phyloP scores from a whole-genome alignment of 37 sponge, comb jelly and placozoan genomes.

The Agelas oroides region DNA sequence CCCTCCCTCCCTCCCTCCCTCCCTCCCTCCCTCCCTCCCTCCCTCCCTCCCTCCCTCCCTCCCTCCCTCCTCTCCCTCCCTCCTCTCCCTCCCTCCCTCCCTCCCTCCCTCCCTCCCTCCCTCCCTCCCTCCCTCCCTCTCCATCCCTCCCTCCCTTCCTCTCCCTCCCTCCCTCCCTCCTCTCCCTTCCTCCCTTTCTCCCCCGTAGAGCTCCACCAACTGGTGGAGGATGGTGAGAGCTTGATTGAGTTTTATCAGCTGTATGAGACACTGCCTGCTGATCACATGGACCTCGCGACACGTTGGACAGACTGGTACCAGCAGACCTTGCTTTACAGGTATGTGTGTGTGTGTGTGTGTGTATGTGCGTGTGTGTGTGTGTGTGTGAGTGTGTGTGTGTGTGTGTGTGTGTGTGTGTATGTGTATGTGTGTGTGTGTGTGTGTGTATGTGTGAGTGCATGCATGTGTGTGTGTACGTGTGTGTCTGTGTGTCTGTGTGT shows the following conservation, averaged over 20 bases:
- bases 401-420: conserved; percentile 32
- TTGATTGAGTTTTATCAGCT: conserved; percentile 6
- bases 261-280: conserved; percentile 24
- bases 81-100: conserved; percentile 1
- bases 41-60: not conserved
- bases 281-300: conserved; percentile 48
- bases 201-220: conserved; percentile 31
- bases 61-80: conserved; percentile 12
- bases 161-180: no score
- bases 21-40: conserved; percentile 3
- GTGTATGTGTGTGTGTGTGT: conserved; percentile 30
- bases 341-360: not conserved
- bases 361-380: not conserved
- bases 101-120: conserved; percentile 5
- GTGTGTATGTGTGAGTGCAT: no score
- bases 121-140: not conserved
- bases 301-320: conserved; percentile 53
- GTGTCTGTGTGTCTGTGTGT: no score
- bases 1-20: no score
- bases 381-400: no score
- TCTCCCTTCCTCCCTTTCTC: no score
- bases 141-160: no score
- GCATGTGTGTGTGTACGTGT: no score
- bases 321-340: conserved; percentile 49
- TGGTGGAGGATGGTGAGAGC: not conserved